Evolutionary conservation across 2,797 vertebrate species (phyloP), one percentile per base, ranked within the genome.

Genomic region (Amblyopsis hoosieri): DNA sequence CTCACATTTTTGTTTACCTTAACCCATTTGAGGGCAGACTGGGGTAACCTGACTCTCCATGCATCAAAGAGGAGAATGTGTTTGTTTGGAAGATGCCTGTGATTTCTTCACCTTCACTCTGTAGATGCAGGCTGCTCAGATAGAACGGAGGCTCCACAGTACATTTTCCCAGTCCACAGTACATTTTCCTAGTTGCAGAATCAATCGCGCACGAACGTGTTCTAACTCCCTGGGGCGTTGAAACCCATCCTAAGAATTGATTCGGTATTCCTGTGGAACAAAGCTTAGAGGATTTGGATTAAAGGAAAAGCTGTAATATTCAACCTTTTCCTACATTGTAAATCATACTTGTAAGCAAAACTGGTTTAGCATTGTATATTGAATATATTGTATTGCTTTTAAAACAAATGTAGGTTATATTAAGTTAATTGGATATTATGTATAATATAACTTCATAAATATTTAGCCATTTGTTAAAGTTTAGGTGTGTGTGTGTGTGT

Each of bases 1-100:
- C 4, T 42, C 37, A 37, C 8, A 42, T 7, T 9, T 42, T 42
- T 42, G 37, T 42, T 73, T 83, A 56, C 72, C 75, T 67, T 70
- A 77, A 72, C 84, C 75, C 60, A 49, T 74, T 82, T 75, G 57
- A 71, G 50, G 79, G 72, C 74, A 74, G 62, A 59, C 47, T 71
- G 49, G 68, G 76, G 67, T 67, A 76, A 70, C 68, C 62, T 86
- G 80, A 79, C 70, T 69, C 67, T 67, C 58, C 62, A 54, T 68
- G 76, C 62, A 75, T 85, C 59, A 82, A 77, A 82, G 60, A 31
- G 57, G 53, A 31, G 56, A 72, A 71, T 78, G 57, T 56, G 46
- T 73, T 82, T 81, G 71, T 81, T 79, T 82, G 84, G 74, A 66
- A 71, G 66, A 77, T 71, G 67, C 57, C 61, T 61, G 75, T 48